Conservation (phyloP, 2,113 vertebrate species). For the Phylloscopus trochilus region DNA sequence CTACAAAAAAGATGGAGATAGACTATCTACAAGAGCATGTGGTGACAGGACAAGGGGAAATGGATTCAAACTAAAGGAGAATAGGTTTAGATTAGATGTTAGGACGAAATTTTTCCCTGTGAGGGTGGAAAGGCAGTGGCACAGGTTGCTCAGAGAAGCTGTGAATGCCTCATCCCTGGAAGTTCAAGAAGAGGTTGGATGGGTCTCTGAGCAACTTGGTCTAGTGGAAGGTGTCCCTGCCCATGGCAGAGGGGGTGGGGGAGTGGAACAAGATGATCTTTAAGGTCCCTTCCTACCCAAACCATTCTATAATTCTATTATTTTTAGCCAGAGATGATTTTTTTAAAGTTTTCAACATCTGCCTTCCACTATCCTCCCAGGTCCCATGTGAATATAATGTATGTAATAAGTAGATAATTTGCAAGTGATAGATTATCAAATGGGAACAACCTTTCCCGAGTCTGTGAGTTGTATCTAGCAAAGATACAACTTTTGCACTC, state of each 20-base stretch:
- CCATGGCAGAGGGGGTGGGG: accelerated
- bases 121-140: neutral
- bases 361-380: neutral
- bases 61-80: neutral
- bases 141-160: neutral
- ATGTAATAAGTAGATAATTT: neutral
- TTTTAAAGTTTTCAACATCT: neutral
- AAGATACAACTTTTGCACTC: neutral
- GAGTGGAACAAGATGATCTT: neutral
- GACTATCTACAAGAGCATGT: neutral
- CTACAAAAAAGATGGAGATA: neutral
- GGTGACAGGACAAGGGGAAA: neutral
- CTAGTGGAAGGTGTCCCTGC: neutral
- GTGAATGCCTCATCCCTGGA: neutral
- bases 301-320: neutral
- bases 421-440: neutral
- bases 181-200: neutral
- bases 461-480: neutral
- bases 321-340: neutral
- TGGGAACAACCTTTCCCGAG: accelerated
- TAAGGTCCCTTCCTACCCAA: neutral
- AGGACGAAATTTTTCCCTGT: neutral
- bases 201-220: neutral
- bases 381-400: neutral
- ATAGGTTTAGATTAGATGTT: neutral